These are phyloP conservation scores for Palythoa caribaeorum DNA, from an alignment of 92 coral and sea anemone genomes.

Conservation along the genomic window DNA sequence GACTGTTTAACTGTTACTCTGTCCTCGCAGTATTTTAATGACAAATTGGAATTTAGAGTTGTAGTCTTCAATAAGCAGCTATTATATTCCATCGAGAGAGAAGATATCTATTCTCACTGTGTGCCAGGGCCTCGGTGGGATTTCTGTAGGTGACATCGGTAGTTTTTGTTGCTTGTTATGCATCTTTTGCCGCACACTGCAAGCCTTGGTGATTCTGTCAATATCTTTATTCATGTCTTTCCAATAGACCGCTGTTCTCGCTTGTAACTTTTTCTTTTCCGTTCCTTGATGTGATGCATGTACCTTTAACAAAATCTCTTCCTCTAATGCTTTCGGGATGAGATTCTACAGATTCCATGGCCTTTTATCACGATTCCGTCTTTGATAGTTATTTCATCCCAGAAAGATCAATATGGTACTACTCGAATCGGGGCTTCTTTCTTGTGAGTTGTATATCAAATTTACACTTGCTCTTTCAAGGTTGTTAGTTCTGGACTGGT, in stretches of 20 bases:
- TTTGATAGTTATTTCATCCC: background rate
- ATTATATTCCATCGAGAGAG: conserved; percentile 42
- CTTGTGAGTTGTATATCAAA: too few relatives aligned
- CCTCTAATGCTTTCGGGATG: background rate
- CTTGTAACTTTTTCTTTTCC: conserved; percentile 20
- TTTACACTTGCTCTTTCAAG: too few relatives aligned
- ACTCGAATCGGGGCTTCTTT: too few relatives aligned
- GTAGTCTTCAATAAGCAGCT: conserved; percentile 54
- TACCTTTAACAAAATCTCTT: background rate
- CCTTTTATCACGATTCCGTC: background rate
- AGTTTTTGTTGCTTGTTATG: conserved; percentile 20
- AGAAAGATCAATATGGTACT: too few relatives aligned
- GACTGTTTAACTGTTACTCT: conserved; percentile 61
- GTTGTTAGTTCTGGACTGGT: too few relatives aligned
- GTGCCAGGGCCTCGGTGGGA: conserved; percentile 36
- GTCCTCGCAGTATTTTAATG: conserved; percentile 64
- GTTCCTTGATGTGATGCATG: conserved; percentile 17
- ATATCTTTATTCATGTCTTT: background rate
- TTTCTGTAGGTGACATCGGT: conserved; percentile 41
- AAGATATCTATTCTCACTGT: conserved; percentile 57
- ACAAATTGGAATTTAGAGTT: conserved; percentile 65
- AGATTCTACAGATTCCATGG: background rate
- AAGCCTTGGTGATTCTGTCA: conserved; percentile 2
- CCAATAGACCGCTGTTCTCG: conserved; percentile 16
- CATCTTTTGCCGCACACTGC: conserved; percentile 33